Evolutionary conservation across 2,113 vertebrate genomes (phyloP).

Genomic region (Rutilus rutilus): DNA sequence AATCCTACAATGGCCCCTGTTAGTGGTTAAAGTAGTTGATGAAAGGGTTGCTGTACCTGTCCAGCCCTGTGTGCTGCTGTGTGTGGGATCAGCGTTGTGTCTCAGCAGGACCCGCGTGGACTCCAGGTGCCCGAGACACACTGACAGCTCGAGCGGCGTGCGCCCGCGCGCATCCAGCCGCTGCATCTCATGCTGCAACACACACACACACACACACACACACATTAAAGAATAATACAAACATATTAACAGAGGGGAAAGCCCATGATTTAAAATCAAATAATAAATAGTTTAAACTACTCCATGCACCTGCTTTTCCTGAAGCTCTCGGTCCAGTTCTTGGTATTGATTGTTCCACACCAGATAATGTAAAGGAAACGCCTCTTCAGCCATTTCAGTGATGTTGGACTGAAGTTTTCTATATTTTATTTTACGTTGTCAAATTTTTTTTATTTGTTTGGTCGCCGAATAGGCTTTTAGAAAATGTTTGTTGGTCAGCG

Average conservation of each 20-base stretch:
- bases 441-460: not conserved
- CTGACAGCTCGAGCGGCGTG: constrained; percentile 89
- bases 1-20: too few relatives aligned
- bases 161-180: constrained; percentile 87
- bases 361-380: constrained; percentile 86
- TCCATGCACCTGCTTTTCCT: constrained; percentile 74
- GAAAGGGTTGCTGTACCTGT: constrained; percentile 76
- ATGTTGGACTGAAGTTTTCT: constrained; percentile 18
- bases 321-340: constrained; percentile 86
- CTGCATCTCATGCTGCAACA: constrained; percentile 83
- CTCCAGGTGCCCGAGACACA: constrained; percentile 91
- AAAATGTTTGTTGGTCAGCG: not conserved
- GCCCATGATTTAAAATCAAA: too few relatives aligned
- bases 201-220: constrained; percentile 18
- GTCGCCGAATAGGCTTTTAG: not conserved
- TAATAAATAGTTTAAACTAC: not conserved
- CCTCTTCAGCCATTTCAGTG: constrained; percentile 76
- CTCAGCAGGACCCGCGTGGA: constrained; percentile 87
- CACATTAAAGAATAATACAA: not conserved
- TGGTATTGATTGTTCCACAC: constrained; percentile 89
- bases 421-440: not conserved
- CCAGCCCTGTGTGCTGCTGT: constrained; percentile 87
- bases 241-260: not conserved
- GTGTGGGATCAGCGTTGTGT: constrained; percentile 85
- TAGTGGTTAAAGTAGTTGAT: not conserved